Evolutionary conservation across 2,888 invertebrate species (phyloP).

Genomic region (Apotomis capreana): DNA sequence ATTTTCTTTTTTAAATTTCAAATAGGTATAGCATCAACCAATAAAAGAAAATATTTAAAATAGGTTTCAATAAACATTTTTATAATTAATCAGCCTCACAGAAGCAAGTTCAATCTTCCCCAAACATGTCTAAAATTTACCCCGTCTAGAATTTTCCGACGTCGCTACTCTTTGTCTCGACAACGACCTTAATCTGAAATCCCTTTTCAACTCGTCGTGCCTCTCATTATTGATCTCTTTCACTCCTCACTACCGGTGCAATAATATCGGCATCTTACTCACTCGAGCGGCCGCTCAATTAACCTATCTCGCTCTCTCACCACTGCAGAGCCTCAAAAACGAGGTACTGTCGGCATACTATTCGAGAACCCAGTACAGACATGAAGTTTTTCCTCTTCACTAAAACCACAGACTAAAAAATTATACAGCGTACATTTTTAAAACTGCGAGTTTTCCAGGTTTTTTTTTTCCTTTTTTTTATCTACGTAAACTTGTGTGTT

Average conservation of each 20-base stretch:
- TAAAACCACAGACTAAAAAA: conserved; percentile 63
- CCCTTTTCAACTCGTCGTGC: conserved; percentile 83
- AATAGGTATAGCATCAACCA: background rate
- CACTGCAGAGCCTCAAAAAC: conserved; percentile 83
- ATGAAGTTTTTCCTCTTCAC: conserved; percentile 71
- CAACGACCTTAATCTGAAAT: conserved; percentile 84
- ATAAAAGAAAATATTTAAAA: background rate
- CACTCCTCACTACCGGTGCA: conserved; percentile 84
- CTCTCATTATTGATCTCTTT: conserved; percentile 84
- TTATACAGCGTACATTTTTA: background rate
- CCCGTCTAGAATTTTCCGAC: conserved; percentile 63
- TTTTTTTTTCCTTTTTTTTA: background rate
- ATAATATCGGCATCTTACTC: conserved; percentile 69
- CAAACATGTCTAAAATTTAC: conserved; percentile 14
- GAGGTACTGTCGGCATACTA: conserved; percentile 72
- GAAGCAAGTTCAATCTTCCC: background rate
- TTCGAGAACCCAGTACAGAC: conserved; percentile 61
- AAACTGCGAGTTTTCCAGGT: conserved; percentile 4
- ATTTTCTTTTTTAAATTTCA: too few relatives aligned
- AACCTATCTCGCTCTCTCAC: conserved; percentile 64
- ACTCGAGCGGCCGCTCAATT: conserved; percentile 50
- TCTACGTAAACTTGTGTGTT: conserved; percentile 20
- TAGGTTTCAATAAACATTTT: background rate
- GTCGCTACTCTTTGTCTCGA: conserved; percentile 75
- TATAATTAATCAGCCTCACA: conserved; percentile 4